Evolutionary conservation across 2,113 vertebrate species (phyloP).

Genomic region (Microcebus lehilahytsara): DNA sequence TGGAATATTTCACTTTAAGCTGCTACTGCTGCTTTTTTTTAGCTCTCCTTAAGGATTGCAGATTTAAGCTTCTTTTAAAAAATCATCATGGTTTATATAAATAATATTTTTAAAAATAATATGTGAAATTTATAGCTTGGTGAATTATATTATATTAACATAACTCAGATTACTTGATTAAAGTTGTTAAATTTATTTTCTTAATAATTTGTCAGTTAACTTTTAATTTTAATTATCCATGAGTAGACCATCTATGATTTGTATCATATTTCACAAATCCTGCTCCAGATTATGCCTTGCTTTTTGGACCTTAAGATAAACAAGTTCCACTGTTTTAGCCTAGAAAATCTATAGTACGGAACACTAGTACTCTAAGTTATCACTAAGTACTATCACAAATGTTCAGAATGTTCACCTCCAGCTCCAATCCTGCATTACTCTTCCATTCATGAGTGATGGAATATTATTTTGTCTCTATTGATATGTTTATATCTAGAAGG

Average conservation of each 20-base stretch:
- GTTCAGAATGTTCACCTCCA: background rate
- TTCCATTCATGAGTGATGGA: background rate
- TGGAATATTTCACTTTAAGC: constrained; percentile 41
- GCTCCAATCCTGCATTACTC: background rate
- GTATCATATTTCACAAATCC: background rate
- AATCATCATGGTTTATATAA: background rate
- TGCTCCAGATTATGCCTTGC: background rate
- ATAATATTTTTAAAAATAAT: constrained; percentile 33
- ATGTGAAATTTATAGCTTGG: background rate
- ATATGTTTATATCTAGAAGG: background rate
- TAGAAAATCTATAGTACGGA: background rate
- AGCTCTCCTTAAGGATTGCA: no score
- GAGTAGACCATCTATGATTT: background rate
- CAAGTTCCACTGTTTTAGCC: background rate
- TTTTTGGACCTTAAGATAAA: background rate
- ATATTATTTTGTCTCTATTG: background rate
- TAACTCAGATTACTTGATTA: constrained; percentile 19
- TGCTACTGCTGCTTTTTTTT: no score
- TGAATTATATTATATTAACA: background rate
- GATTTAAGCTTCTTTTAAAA: constrained; percentile 32
- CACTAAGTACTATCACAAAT: background rate
- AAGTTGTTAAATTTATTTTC: constrained; percentile 39
- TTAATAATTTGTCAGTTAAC: background rate
- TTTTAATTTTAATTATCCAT: background rate
- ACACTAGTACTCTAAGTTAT: background rate